phyloP scores from a whole-genome alignment of 2,888 invertebrate genomes.

The Tortricodes alternella region DNA sequence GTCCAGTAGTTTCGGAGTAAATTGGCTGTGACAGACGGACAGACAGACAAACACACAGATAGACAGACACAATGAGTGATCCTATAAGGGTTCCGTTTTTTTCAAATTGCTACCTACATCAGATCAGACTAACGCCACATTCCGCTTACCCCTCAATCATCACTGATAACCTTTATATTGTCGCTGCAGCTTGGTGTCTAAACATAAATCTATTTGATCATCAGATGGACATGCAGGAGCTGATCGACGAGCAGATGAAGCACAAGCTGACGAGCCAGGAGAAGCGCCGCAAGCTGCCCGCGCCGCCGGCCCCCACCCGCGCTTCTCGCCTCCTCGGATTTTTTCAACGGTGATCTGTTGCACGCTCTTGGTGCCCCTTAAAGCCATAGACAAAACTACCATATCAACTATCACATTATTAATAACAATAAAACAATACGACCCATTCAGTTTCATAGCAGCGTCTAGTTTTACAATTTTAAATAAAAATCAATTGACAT shows the following conservation, averaged over 20 bases:
- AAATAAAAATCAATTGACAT: conserved; percentile 47
- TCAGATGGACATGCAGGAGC: conserved; percentile 97
- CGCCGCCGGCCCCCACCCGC: conserved; percentile 64
- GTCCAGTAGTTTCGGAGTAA: too few species aligned
- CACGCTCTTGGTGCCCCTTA: conserved; percentile 51
- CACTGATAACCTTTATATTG: too few species aligned
- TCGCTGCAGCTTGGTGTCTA: not conserved
- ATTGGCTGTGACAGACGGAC: too few species aligned
- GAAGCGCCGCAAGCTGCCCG: conserved; percentile 76
- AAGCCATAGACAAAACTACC: conserved; percentile 59
- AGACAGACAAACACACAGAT: too few species aligned
- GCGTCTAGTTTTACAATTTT: conserved; percentile 52
- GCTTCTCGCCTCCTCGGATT: conserved; percentile 72
- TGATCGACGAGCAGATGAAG: conserved; percentile 95
- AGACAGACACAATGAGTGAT: too few species aligned
- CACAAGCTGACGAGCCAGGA: conserved; percentile 89
- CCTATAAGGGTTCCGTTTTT: too few species aligned
- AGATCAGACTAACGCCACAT: too few species aligned
- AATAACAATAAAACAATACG: conserved; percentile 55
- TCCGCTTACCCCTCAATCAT: too few species aligned
- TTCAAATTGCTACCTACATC: too few species aligned
- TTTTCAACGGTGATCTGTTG: conserved; percentile 80
- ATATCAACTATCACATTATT: conserved; percentile 55
- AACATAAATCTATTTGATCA: conserved; percentile 40
- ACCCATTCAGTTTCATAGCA: conserved; percentile 51